phyloP scores from a whole-genome alignment of 2,113 vertebrate genomes.

The Cottus gobio region DNA sequence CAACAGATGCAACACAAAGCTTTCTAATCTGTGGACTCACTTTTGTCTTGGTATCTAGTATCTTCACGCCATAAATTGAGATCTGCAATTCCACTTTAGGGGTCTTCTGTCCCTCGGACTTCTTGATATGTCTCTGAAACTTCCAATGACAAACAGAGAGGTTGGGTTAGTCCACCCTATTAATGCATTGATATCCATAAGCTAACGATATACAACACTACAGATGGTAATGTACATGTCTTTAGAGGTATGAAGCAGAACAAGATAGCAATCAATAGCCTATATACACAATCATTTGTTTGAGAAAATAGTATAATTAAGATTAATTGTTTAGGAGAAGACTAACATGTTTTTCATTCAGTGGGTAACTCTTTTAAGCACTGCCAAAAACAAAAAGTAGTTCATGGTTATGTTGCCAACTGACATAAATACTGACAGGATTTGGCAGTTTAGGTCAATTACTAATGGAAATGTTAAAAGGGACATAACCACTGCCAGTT shows the following conservation, averaged over 20 bases:
- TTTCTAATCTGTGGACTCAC: conserved; percentile 74
- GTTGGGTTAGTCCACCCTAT: neutral
- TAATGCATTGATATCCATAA: too few species aligned
- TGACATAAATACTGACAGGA: conserved; percentile 18
- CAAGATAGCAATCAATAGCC: neutral
- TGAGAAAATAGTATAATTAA: neutral
- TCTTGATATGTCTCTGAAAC: conserved; percentile 99
- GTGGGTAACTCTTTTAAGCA: neutral
- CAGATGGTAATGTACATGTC: neutral
- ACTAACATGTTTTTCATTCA: conserved; percentile 5
- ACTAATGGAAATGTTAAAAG: conserved; percentile 7
- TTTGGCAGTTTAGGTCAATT: conserved; percentile 38
- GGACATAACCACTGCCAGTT: neutral
- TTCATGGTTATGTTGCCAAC: conserved; percentile 30
- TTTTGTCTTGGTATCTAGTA: conserved; percentile 96
- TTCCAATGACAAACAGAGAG: conserved; percentile 49
- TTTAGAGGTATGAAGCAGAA: neutral
- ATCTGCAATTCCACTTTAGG: conserved; percentile 98
- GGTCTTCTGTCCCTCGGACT: conserved; percentile 96
- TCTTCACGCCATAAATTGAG: conserved; percentile 98
- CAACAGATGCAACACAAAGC: neutral
- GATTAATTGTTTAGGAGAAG: conserved; percentile 4
- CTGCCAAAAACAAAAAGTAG: conserved; percentile 36
- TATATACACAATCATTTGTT: neutral
- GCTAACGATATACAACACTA: neutral